phyloP scores from a whole-genome alignment of 2,113 vertebrate species.

The Artemisiospiza belli region DNA sequence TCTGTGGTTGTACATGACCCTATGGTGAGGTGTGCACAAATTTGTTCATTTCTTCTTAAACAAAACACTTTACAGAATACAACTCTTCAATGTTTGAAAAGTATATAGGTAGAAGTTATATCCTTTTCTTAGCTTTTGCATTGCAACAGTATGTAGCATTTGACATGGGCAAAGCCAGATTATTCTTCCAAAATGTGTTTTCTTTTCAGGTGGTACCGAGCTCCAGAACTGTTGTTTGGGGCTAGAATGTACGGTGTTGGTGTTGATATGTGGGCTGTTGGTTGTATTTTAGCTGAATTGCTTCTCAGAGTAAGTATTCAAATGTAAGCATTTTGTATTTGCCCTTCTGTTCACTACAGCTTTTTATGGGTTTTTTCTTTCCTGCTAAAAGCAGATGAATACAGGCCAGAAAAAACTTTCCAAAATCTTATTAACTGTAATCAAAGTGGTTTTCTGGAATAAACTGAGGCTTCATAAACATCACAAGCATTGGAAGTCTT shows the following conservation, averaged over 20 bases:
- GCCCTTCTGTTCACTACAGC: not conserved
- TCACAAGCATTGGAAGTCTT: not conserved
- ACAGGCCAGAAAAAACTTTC: not conserved
- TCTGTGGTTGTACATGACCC: not conserved
- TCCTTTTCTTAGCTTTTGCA: not conserved
- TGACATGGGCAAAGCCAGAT: not conserved
- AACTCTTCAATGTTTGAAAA: not conserved
- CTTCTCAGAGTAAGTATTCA: constrained; percentile 87
- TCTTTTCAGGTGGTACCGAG: constrained; percentile 90
- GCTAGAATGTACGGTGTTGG: constrained; percentile 97
- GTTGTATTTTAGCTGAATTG: constrained; percentile 95
- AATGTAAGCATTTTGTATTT: not conserved
- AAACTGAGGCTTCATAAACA: not conserved
- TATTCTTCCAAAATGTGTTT: not conserved
- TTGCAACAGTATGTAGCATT: not conserved
- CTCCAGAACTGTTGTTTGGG: constrained; percentile 94
- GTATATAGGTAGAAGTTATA: not conserved
- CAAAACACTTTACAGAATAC: not conserved
- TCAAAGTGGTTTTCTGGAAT: not conserved
- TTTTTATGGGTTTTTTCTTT: not conserved
- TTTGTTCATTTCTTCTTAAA: not conserved
- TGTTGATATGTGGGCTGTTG: constrained; percentile 99
- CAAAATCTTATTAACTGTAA: not conserved
- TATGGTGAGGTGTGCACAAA: not conserved
- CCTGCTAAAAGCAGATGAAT: not conserved